Conservation (phyloP, 2,113 vertebrate genomes). For the Mellivora capensis region DNA sequence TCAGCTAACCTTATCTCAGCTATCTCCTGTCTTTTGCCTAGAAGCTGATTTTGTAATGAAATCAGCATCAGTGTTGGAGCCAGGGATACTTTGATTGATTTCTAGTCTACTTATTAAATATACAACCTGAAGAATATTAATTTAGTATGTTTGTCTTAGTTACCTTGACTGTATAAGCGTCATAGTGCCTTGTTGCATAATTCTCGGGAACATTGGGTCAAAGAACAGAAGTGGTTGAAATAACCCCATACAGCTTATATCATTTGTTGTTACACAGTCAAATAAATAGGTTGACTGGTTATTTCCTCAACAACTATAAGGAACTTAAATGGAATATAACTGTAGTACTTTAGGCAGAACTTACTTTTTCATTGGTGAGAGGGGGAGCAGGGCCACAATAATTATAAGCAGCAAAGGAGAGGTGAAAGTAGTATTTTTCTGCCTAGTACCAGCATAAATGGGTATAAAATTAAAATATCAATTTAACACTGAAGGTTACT, state of each 20-base stretch:
- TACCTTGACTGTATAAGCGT: not conserved
- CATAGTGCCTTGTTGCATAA: not conserved
- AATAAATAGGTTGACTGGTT: not conserved
- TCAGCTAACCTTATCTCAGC: not conserved
- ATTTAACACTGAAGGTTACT: not conserved
- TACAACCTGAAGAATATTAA: not conserved
- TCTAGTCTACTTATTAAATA: not conserved
- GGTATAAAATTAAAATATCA: not conserved
- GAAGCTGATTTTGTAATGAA: not conserved
- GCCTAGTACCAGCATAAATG: not conserved
- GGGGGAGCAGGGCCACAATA: not conserved
- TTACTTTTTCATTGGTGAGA: not conserved
- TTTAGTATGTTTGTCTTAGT: not conserved
- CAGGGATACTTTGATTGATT: not conserved
- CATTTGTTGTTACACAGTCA: not conserved
- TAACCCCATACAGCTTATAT: not conserved
- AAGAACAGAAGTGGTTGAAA: not conserved
- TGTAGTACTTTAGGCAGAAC: not conserved
- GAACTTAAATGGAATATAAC: not conserved
- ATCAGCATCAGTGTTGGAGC: not conserved
- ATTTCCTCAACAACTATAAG: not conserved
- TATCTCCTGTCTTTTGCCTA: not conserved
- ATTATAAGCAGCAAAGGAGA: not conserved
- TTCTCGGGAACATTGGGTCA: not conserved
- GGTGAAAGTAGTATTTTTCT: not conserved